phyloP scores from a whole-genome alignment of 2,113 vertebrate species.

The Pipra filicauda region DNA sequence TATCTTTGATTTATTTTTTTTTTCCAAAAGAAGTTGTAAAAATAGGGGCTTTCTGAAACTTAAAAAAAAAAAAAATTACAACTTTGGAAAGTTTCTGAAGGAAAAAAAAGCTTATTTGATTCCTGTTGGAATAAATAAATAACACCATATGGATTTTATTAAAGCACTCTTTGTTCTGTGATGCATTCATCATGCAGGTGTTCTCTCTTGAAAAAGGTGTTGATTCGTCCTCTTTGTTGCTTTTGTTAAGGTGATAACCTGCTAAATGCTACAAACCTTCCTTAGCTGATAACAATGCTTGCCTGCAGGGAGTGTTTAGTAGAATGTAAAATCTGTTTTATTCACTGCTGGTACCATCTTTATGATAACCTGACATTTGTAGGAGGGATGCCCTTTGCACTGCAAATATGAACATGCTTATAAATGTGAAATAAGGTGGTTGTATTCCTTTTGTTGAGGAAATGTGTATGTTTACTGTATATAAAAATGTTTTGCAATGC shows the following conservation, averaged over 20 bases:
- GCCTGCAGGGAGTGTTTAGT: background rate
- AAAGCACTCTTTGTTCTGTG: background rate
- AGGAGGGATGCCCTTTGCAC: background rate
- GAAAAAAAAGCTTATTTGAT: background rate
- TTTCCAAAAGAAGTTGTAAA: background rate
- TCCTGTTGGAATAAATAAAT: background rate
- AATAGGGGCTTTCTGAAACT: background rate
- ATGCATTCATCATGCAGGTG: background rate
- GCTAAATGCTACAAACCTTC: background rate
- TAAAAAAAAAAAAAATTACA: background rate
- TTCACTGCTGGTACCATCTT: background rate
- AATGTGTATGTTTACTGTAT: background rate
- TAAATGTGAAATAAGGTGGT: background rate
- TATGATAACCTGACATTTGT: background rate
- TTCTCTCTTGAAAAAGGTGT: background rate
- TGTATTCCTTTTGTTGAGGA: background rate
- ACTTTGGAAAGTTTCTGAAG: background rate
- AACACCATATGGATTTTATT: background rate
- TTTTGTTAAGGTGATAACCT: background rate
- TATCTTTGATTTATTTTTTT: background rate
- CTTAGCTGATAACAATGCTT: background rate
- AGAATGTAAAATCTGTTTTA: background rate
- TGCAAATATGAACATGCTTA: background rate
- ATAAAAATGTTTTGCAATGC: background rate
- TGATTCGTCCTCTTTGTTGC: background rate